These are phyloP conservation scores for Oncopeltus fasciatus DNA, from an alignment of 1,140 invertebrate genomes.

Conservation along the genomic window DNA sequence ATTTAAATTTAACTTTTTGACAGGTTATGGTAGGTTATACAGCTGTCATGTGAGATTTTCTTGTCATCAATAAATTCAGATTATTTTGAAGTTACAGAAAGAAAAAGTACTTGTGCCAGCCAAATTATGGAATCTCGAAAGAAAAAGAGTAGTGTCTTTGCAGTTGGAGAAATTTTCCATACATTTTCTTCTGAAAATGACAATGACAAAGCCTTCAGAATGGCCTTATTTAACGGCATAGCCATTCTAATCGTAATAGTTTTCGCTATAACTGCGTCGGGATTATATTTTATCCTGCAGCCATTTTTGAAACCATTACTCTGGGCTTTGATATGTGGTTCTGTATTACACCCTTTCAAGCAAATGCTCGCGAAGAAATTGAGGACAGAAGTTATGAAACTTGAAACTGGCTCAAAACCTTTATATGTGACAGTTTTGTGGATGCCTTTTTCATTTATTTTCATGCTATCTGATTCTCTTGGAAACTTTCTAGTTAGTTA, in stretches of 20 bases:
- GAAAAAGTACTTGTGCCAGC: too few species aligned
- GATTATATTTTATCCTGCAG: constrained; percentile 70
- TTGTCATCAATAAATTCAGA: too few species aligned
- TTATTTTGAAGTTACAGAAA: too few species aligned
- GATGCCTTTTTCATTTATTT: constrained; percentile 51
- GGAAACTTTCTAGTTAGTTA: constrained; percentile 44
- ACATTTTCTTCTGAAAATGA: constrained; percentile 12
- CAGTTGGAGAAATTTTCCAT: constrained; percentile 6
- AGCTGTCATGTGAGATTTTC: too few species aligned
- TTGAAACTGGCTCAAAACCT: constrained; percentile 43
- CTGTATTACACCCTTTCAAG: constrained; percentile 80
- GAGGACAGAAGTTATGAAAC: constrained; percentile 44
- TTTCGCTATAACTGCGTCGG: constrained; percentile 42
- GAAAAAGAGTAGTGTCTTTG: constrained; percentile 13
- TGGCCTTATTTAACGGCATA: constrained; percentile 19
- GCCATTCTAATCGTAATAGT: constrained; percentile 16
- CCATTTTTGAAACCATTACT: constrained; percentile 83
- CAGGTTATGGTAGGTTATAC: too few species aligned
- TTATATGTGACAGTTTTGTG: constrained; percentile 51
- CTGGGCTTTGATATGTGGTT: constrained; percentile 86
- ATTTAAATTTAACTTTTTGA: too few species aligned
- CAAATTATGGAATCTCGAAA: background rate
- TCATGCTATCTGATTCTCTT: constrained; percentile 53
- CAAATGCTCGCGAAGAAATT: constrained; percentile 50
- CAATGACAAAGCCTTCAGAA: constrained; percentile 15